A percentile compares a stretch with the other conserved stretches of the same genome.
These are phyloP conservation scores for Ceratina australensis DNA, from an alignment of 1,140 invertebrate species.

Conservation along the genomic window DNA sequence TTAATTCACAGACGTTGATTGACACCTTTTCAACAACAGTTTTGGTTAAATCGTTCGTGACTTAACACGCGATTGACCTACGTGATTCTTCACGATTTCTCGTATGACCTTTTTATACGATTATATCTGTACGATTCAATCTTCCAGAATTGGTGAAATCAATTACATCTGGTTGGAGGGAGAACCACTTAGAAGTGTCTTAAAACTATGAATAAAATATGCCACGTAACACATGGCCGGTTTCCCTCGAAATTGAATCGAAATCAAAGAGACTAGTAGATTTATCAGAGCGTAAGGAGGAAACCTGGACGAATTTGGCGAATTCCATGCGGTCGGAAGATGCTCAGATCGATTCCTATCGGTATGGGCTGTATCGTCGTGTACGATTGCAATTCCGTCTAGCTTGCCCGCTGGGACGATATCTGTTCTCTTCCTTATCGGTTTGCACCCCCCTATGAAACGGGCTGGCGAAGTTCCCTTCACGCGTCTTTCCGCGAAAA, in stretches of 20 bases:
- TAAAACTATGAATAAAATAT: too few relatives aligned
- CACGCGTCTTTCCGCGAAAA: neutral
- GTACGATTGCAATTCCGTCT: constrained; percentile 58
- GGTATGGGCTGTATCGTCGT: constrained; percentile 56
- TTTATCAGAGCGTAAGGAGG: constrained; percentile 55
- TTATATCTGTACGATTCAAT: too few relatives aligned
- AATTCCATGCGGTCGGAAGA: constrained; percentile 58
- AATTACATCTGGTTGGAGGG: too few relatives aligned
- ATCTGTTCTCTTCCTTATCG: constrained; percentile 55
- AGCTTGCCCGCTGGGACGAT: constrained; percentile 47
- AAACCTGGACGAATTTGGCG: constrained; percentile 40
- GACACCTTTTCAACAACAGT: too few relatives aligned
- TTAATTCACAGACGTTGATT: too few relatives aligned
- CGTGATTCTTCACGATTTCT: too few relatives aligned
- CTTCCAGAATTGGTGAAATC: too few relatives aligned
- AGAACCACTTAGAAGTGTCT: too few relatives aligned
- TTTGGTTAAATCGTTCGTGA: too few relatives aligned
- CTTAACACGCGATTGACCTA: too few relatives aligned
- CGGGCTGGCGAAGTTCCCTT: neutral
- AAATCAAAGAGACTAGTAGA: constrained; percentile 59
- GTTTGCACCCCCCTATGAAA: constrained; percentile 1
- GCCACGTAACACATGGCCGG: too few relatives aligned
- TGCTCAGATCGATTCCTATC: constrained; percentile 56
- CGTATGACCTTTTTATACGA: too few relatives aligned
- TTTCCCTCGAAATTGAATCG: constrained; percentile 58